Base-by-base conservation (phyloP, 2,888 invertebrate genomes). In the Altica lythri region DNA sequence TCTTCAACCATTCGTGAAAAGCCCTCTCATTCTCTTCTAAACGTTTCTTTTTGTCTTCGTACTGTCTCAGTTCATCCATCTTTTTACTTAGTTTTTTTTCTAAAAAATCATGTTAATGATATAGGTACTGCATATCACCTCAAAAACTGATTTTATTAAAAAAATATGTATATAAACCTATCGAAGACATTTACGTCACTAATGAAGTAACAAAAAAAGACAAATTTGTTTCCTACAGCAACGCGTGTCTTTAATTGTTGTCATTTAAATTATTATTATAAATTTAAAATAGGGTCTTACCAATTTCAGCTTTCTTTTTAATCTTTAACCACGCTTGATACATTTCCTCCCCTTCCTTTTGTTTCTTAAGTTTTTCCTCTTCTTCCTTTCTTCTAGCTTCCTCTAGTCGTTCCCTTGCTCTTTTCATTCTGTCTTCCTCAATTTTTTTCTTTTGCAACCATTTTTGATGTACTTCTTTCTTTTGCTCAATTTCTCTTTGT, bases 1-100 rank as follows among this genome's bases (percentile, higher is more conserved):
- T 80, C 50, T 82, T 78, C 55, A 83, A 72, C 86, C 86, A 86
- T 61, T 81, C 80, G 25, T 81, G 76, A 65, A 83, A 86, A 1
- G 86, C 86, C 35, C 75, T 80, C 60, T 79, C 77, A 53, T 82
- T 84, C 45, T 80, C 77, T 27, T 79, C 75, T 1, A 81, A 72
- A 19, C 82, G 77, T 13, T 76, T 77, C 62, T 81, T 78, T 27
- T 81, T 81, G 2, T 83, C 82, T 18, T 81, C 80, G 0, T 78
- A 76, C 4, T 72, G 67, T 29, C 80, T 79, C 8, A 81, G 77
- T 2, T 78, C 76, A 9, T 75, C 71, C 50, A 71, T 53, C 59
- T 75, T 72, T 52, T 74, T 68, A 45, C 67, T 64, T 30, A 74
- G 68, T 63, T 71, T 74, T 56, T 62, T 72, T 51, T 72, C 75